Evolutionary conservation across 1,140 invertebrate species (phyloP).

Genomic region (Philopotamus ludificatus): DNA sequence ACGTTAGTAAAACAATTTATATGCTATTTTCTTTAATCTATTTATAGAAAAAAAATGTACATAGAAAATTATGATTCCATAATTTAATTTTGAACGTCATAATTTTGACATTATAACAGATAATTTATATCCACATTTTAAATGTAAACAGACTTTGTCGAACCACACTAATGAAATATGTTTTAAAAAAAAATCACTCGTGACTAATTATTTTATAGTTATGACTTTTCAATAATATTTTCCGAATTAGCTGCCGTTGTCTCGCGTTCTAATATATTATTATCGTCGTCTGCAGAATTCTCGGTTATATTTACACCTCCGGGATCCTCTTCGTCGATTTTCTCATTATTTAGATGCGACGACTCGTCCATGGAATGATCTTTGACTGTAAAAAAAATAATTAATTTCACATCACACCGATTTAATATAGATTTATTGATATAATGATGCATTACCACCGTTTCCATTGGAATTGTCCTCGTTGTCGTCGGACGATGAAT

Average conservation of each 20-base stretch:
- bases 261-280: not conserved
- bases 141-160: too few relatives aligned
- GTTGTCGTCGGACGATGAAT: conserved; percentile 17
- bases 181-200: too few relatives aligned
- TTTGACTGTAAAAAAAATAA: conserved; percentile 6
- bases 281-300: not conserved
- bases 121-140: too few relatives aligned
- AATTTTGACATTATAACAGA: too few relatives aligned
- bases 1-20: too few relatives aligned
- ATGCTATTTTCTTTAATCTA: too few relatives aligned
- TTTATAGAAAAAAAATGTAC: too few relatives aligned
- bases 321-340: conserved; percentile 8
- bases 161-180: too few relatives aligned
- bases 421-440: not conserved
- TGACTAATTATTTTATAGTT: too few relatives aligned
- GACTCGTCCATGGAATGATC: conserved; percentile 22
- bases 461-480: conserved; percentile 4
- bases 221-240: conserved; percentile 2
- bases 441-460: too few relatives aligned
- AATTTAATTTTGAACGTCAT: too few relatives aligned
- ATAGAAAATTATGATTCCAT: conserved; percentile 21
- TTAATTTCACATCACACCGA: not conserved
- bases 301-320: not conserved
- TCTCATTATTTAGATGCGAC: not conserved
- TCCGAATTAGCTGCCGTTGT: not conserved